phyloP scores from a whole-genome alignment of 2,888 invertebrate species.

The Athalia rosae region DNA sequence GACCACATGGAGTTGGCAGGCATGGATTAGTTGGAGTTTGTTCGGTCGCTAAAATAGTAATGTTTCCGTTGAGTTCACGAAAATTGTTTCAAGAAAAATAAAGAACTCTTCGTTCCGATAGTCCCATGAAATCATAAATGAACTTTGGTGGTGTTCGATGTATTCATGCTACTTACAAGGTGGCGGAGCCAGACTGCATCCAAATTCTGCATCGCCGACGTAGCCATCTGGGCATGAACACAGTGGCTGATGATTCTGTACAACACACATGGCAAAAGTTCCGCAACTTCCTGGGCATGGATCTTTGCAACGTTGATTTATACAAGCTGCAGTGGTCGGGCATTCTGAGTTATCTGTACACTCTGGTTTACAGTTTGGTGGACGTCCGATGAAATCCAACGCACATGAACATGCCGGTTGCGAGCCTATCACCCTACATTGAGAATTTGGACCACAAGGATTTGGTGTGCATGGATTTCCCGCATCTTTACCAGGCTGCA shows the following conservation, averaged over 20 bases:
- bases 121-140: neutral
- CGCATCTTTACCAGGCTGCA: conserved; percentile 69
- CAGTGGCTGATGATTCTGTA: conserved; percentile 88
- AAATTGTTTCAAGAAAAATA: too few relatives aligned
- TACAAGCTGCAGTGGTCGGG: conserved; percentile 86
- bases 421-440: conserved; percentile 86
- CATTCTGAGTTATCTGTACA: conserved; percentile 89
- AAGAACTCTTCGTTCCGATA: too few relatives aligned
- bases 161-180: conserved; percentile 62
- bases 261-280: conserved; percentile 86
- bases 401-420: conserved; percentile 91
- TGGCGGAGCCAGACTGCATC: conserved; percentile 74
- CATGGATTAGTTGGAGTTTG: conserved; percentile 80
- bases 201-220: conserved; percentile 83
- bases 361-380: conserved; percentile 91
- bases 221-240: conserved; percentile 90
- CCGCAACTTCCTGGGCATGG: conserved; percentile 90
- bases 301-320: conserved; percentile 87
- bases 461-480: conserved; percentile 86
- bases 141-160: neutral
- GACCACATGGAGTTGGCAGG: conserved; percentile 89
- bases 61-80: too few relatives aligned
- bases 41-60: conserved; percentile 42
- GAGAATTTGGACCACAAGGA: conserved; percentile 89
- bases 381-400: conserved; percentile 86